Evolutionary conservation across 1,140 invertebrate species (phyloP).

Genomic region (Lysiphlebus fabarum): DNA sequence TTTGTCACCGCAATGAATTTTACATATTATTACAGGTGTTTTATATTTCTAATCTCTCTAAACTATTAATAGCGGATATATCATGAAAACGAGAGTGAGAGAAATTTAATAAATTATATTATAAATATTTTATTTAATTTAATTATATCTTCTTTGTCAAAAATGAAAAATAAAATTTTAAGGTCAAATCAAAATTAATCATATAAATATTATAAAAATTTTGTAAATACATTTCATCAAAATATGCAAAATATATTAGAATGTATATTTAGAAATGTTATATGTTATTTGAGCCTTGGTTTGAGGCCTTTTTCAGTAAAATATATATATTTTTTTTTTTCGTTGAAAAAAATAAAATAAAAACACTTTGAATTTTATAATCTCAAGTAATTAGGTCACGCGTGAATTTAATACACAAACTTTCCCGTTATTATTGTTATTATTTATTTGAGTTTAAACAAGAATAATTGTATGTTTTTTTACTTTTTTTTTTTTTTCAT

Average conservation of each 20-base stretch:
- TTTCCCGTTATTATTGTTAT: constrained; percentile 1
- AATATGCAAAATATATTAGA: background rate
- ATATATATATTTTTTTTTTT: background rate
- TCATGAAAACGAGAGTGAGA: no score
- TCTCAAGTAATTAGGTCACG: background rate
- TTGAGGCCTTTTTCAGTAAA: constrained; percentile 6
- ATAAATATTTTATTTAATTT: no score
- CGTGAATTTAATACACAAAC: constrained; percentile 1
- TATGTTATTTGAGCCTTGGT: background rate
- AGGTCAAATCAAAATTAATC: background rate
- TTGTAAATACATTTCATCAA: no score
- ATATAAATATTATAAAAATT: background rate
- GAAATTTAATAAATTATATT: no score
- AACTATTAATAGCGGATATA: no score
- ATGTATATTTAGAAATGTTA: constrained; percentile 12
- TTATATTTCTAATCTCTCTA: no score
- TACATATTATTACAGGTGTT: no score
- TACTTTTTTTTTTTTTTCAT: no score
- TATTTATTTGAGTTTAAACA: background rate
- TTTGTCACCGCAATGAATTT: no score
- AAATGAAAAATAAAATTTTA: no score
- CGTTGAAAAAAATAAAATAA: background rate
- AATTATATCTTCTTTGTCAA: no score
- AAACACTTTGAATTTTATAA: background rate
- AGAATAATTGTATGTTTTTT: no score